A percentile compares a stretch with the other conserved stretches of the same genome.
Evolutionary conservation across 2,113 vertebrate species (phyloP).

Genomic region (Neofelis nebulosa): DNA sequence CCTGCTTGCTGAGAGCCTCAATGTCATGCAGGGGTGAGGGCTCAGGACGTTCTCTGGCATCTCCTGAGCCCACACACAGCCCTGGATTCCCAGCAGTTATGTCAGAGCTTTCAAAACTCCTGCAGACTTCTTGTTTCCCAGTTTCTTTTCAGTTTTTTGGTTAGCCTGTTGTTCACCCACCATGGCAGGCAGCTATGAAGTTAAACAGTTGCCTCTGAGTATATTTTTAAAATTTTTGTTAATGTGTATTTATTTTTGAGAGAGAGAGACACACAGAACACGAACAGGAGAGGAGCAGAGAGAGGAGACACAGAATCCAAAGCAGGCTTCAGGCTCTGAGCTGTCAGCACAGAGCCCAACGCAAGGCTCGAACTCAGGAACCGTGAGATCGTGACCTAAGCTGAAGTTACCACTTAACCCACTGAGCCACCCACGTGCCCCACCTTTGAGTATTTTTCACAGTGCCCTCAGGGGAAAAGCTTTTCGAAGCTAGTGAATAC

Average conservation of each 20-base stretch:
- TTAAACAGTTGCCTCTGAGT: background rate
- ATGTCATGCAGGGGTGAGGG: background rate
- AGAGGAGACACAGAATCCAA: too few relatives aligned
- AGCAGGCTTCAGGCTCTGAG: too few relatives aligned
- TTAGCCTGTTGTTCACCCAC: background rate
- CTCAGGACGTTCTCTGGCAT: background rate
- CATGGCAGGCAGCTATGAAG: background rate
- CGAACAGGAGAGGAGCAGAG: too few relatives aligned
- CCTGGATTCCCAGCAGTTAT: background rate
- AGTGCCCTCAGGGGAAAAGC: background rate
- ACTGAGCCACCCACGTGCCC: too few relatives aligned
- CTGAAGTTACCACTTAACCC: too few relatives aligned
- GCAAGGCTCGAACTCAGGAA: too few relatives aligned
- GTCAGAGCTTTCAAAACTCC: background rate
- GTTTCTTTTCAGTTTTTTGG: background rate
- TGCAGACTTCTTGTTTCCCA: background rate
- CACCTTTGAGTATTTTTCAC: background rate
- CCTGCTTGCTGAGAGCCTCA: background rate
- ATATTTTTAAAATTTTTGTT: too few relatives aligned
- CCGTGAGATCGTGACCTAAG: too few relatives aligned
- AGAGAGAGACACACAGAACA: too few relatives aligned
- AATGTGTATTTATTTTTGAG: too few relatives aligned
- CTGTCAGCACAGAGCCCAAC: too few relatives aligned
- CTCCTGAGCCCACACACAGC: background rate
- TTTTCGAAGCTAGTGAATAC: background rate